A percentile compares a stretch with the other conserved stretches of the same genome.
Conservation (phyloP, 2,888 invertebrate species). For the Petrolisthes manimaculis region DNA sequence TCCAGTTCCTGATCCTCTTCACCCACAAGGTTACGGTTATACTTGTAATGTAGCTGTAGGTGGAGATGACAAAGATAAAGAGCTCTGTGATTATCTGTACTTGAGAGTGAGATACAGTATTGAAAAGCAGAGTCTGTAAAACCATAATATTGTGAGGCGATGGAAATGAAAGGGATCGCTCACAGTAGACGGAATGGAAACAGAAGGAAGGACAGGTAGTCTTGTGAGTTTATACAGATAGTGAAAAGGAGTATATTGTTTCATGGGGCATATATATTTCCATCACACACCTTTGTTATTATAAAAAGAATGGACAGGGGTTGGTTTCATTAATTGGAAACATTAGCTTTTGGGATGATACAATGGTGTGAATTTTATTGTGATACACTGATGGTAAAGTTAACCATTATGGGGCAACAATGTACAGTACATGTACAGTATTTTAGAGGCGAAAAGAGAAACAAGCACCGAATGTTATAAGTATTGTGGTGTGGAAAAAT, state of each 20-base stretch:
- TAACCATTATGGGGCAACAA: too few species aligned
- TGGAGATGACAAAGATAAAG: not conserved
- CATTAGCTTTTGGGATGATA: too few species aligned
- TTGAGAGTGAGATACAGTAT: not conserved
- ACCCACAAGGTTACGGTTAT: constrained; percentile 68
- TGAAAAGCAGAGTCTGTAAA: not conserved
- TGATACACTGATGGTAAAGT: too few species aligned
- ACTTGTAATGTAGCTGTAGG: constrained; percentile 67
- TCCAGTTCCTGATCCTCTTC: constrained; percentile 67
- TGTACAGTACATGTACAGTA: too few species aligned
- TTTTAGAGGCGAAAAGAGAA: too few species aligned
- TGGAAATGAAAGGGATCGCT: not conserved
- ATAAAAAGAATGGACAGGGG: too few species aligned
- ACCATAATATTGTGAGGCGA: not conserved
- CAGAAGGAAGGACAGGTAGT: constrained; percentile 6
- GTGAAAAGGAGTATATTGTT: not conserved
- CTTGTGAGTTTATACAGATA: not conserved
- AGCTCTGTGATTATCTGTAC: not conserved
- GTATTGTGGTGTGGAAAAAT: not conserved
- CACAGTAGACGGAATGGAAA: not conserved
- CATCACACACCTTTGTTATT: too few species aligned
- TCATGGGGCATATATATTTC: too few species aligned
- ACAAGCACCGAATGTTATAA: too few species aligned
- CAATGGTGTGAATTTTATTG: too few species aligned
- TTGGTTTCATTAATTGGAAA: too few species aligned